phyloP scores from a whole-genome alignment of 2,888 invertebrate species.

The Meloe dianella region DNA sequence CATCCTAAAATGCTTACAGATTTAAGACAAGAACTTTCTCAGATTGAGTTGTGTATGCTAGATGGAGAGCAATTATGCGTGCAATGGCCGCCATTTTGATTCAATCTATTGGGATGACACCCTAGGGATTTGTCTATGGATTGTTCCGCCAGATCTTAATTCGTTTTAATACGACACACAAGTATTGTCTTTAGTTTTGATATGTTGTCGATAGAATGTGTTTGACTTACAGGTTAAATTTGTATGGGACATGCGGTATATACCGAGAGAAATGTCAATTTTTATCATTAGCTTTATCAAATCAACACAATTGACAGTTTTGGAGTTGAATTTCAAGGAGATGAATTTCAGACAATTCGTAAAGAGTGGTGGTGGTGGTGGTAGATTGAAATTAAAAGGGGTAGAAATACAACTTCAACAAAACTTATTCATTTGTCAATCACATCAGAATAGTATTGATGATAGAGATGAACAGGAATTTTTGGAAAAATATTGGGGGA shows the following conservation, averaged over 20 bases:
- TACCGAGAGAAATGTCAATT: background rate
- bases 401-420: background rate
- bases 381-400: background rate
- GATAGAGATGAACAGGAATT: background rate
- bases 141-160: slow-evolving; percentile 54
- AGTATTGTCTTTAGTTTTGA: slow-evolving; percentile 38
- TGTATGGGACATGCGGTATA: background rate
- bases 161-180: slow-evolving; percentile 53
- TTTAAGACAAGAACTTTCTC: slow-evolving; percentile 50
- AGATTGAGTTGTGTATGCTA: slow-evolving; percentile 46
- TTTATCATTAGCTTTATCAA: background rate
- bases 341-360: background rate
- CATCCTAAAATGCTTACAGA: slow-evolving; percentile 43
- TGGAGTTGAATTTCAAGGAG: background rate
- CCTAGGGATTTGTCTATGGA: slow-evolving; percentile 61
- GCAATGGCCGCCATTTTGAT: slow-evolving; percentile 61
- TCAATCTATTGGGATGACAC: slow-evolving; percentile 69
- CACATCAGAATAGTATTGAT: background rate
- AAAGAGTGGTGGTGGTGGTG: background rate
- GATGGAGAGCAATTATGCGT: slow-evolving; percentile 57
- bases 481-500: background rate
- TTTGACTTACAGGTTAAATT: background rate
- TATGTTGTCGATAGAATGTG: slow-evolving; percentile 14
- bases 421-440: background rate
- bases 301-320: slow-evolving; percentile 3